Conservation (phyloP, 2,888 invertebrate genomes). For the Nemapogon koenigi region DNA sequence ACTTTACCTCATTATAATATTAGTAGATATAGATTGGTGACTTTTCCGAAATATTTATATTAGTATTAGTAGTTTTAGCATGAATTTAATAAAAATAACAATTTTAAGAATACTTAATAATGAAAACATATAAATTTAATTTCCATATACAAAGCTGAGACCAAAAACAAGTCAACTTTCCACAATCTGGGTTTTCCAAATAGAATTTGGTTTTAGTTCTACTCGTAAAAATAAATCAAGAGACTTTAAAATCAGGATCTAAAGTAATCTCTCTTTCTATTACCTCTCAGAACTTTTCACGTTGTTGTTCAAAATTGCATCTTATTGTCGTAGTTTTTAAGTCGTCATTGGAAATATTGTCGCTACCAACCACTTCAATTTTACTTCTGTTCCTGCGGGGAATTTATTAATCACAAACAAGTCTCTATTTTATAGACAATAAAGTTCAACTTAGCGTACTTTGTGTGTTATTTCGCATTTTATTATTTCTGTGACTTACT, state of each 20-base stretch:
- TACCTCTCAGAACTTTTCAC: conserved; percentile 19
- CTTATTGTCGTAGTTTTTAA: conserved; percentile 23
- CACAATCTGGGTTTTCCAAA: too few relatives aligned
- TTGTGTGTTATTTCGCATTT: too few relatives aligned
- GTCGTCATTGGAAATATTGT: conserved; percentile 18
- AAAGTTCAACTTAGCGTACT: conserved; percentile 27
- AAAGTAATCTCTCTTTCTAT: conserved; percentile 34
- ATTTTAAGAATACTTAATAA: too few relatives aligned
- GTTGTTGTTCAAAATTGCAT: conserved; percentile 22
- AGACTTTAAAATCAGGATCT: conserved; percentile 39
- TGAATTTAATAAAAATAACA: too few relatives aligned
- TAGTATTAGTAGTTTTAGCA: too few relatives aligned
- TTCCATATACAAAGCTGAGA: too few relatives aligned
- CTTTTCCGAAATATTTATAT: too few relatives aligned
- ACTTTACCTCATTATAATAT: too few relatives aligned
- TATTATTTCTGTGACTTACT: too few relatives aligned
- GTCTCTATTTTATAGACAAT: conserved; percentile 25
- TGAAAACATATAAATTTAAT: too few relatives aligned
- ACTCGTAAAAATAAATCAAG: conserved; percentile 46
- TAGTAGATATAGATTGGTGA: too few relatives aligned
- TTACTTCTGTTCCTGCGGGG: conserved; percentile 14
- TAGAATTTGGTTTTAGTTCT: conserved; percentile 30
- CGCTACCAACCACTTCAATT: conserved; percentile 20
- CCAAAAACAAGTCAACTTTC: too few relatives aligned
- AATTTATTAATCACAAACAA: conserved; percentile 27